Evolutionary conservation across 1,140 invertebrate species (phyloP).

Genomic region (Laupala kohalensis): DNA sequence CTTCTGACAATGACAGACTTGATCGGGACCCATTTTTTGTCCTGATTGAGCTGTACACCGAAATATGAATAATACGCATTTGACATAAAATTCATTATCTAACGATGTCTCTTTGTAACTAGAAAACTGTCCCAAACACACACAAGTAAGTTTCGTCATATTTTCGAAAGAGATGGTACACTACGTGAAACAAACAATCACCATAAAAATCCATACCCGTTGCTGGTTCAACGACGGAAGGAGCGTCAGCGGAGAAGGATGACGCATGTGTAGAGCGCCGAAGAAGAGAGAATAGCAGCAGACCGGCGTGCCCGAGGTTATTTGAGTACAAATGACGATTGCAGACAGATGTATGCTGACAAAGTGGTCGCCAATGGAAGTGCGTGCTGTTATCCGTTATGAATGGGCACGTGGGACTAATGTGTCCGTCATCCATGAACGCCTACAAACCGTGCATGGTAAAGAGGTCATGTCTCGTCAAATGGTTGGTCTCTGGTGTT

Average conservation of each 20-base stretch:
- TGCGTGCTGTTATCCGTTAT: constrained; percentile 2
- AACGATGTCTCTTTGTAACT: no score
- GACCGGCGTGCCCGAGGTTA: constrained; percentile 5
- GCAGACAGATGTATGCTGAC: constrained; percentile 1
- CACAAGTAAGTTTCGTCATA: no score
- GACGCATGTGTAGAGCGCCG: constrained; percentile 2
- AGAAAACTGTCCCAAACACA: no score
- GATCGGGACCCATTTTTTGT: no score
- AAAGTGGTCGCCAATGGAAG: neutral
- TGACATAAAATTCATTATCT: no score
- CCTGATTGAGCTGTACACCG: no score
- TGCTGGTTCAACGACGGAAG: neutral
- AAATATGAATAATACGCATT: no score
- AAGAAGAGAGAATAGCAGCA: constrained; percentile 7
- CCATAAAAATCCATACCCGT: no score
- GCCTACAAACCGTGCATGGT: neutral
- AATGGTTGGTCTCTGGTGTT: neutral
- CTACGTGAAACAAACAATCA: no score
- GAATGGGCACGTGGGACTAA: constrained; percentile 2
- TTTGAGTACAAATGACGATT: constrained; percentile 8
- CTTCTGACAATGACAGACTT: no score
- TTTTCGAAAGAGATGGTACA: no score
- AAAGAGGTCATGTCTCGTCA: neutral
- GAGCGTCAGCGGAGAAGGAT: neutral
- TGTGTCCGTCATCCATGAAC: constrained; percentile 7